Conservation (phyloP, 2,113 vertebrate species). For the Regulus satrapa region DNA sequence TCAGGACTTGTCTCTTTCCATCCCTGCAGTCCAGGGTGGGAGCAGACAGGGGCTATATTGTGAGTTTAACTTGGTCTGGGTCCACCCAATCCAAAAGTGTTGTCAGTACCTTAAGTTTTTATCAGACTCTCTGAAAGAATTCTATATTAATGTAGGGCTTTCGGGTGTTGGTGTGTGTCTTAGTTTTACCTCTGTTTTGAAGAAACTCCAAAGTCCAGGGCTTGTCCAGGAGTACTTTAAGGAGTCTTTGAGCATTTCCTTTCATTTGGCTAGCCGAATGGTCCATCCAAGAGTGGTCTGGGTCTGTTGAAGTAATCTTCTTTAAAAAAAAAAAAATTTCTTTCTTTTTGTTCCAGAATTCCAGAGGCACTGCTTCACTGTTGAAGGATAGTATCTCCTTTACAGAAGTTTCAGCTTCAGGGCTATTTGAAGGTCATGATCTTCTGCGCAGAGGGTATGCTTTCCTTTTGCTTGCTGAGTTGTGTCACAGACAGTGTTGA, state of each 20-base stretch:
- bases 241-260: not conserved
- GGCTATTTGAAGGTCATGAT: constrained; percentile 83
- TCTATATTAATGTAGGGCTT: not conserved
- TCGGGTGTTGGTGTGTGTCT: not conserved
- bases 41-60: not conserved
- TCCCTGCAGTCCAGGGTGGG: not conserved
- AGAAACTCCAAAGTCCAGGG: not conserved
- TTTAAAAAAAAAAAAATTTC: too few species aligned
- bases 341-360: constrained; percentile 72
- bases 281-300: accelerated
- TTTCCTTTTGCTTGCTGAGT: not conserved
- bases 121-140: not conserved
- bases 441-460: constrained; percentile 85
- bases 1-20: not conserved
- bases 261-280: not conserved
- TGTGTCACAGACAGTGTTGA: not conserved
- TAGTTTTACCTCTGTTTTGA: not conserved
- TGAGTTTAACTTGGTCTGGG: not conserved
- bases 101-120: not conserved
- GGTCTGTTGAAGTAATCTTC: not conserved
- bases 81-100: not conserved
- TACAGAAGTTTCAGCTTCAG: constrained; percentile 79
- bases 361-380: constrained; percentile 83
- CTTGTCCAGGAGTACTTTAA: not conserved
- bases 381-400: constrained; percentile 88